phyloP scores from a whole-genome alignment of 2,113 vertebrate species.

The Mobula birostris region DNA sequence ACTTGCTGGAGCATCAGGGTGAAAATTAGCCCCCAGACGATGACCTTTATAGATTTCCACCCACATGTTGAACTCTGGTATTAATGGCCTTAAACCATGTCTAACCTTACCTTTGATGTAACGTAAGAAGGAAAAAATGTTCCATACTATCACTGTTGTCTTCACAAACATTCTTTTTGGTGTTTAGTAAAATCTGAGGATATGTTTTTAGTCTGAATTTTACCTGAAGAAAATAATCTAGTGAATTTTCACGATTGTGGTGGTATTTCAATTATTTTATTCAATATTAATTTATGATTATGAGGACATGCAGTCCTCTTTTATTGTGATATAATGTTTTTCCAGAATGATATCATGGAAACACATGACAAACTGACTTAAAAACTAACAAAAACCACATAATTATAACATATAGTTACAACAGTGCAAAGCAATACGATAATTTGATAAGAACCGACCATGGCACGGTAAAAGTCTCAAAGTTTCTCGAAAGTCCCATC shows the following conservation, averaged over 20 bases:
- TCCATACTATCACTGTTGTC: neutral
- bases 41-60: neutral
- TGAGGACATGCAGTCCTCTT: too few species aligned
- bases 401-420: too few species aligned
- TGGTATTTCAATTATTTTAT: neutral
- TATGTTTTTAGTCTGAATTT: neutral
- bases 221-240: neutral
- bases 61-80: too few species aligned
- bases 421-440: too few species aligned
- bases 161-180: neutral
- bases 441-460: too few species aligned
- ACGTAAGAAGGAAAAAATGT: neutral
- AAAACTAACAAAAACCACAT: too few species aligned
- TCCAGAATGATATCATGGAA: too few species aligned
- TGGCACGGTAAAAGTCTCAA: too few species aligned
- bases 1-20: neutral
- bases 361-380: too few species aligned
- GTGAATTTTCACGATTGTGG: neutral
- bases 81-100: neutral
- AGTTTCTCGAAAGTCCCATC: too few species aligned
- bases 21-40: neutral
- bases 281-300: neutral
- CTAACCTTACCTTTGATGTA: neutral
- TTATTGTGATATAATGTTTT: too few species aligned
- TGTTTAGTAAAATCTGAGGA: neutral